Evolutionary conservation across 2,797 vertebrate genomes (phyloP), one percentile per base, ranked within the genome.

Genomic region (Aeoliscus strigatus): DNA sequence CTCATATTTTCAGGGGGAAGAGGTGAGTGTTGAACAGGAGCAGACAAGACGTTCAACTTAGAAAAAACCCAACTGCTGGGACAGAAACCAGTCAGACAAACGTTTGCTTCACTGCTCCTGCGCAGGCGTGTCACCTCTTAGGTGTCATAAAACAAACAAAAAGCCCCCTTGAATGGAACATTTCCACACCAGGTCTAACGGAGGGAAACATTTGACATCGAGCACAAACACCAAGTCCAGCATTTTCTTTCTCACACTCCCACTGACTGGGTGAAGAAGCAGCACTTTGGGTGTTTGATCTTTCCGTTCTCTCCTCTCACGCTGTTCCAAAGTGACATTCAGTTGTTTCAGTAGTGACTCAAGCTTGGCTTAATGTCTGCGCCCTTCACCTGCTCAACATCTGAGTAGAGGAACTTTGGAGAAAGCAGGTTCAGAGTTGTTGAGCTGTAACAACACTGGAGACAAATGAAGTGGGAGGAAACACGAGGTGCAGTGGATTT

Each of bases 281-380:
- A 84, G 82, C 80, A 83, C 82, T 86, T 84, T 72, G 46, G 78
- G 81, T 70, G 75, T 79, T 66, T 66, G n/a, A 39, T 42, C 46
- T 60, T 55, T 42, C 36, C 14, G 32, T 58, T 51, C 43, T 24
- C 43, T 65, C 28, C 50, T 58, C 32, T 50, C 44, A 31, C 55
- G 38, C 30, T 24, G 10, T 54, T 60, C 63, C n/a, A 44, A 59
- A 71, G 66, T 41, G 74, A 78, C 73, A 68, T 57, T 73, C 69
- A 66, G 73, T 79, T 76, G 77, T 78, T 75, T 79, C 71, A 78
- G 66, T 72, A 70, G 44, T 53, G 61, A 68, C 42, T 51, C 56
- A n/a, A n/a, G n/a, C n/a, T n/a, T n/a, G n/a, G n/a, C n/a, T n/a
- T n/a, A n/a, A n/a, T n/a, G n/a, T n/a, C n/a, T n/a, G n/a, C n/a